phyloP scores from a whole-genome alignment of 2,113 vertebrate genomes.

The Eidolon helvum region DNA sequence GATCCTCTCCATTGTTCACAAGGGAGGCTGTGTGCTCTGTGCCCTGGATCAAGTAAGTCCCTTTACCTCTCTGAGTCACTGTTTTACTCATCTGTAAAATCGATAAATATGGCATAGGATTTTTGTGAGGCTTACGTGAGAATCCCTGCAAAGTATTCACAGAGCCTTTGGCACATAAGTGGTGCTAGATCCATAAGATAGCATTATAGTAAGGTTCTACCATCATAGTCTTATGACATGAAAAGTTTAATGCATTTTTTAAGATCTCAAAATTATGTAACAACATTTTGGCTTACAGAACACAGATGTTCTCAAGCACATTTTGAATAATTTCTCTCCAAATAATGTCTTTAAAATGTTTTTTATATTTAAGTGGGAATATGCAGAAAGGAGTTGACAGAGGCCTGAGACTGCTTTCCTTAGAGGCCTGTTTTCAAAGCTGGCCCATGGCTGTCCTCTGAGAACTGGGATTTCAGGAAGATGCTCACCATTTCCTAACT shows the following conservation, averaged over 20 bases:
- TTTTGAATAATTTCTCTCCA: not conserved
- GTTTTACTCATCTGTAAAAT: not conserved
- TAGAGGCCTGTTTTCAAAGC: not conserved
- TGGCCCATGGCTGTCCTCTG: not conserved
- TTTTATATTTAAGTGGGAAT: not conserved
- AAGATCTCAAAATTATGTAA: not conserved
- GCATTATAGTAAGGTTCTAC: not conserved
- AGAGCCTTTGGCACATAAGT: not conserved
- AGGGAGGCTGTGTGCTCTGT: not conserved
- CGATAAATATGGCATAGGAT: not conserved
- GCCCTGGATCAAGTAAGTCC: not conserved
- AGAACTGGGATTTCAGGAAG: not conserved
- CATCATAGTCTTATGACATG: not conserved
- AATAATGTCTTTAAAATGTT: not conserved
- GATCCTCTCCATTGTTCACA: not conserved
- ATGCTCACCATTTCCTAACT: not conserved
- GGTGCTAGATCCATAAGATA: not conserved
- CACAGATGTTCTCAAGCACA: not conserved
- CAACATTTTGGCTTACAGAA: not conserved
- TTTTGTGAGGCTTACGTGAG: not conserved
- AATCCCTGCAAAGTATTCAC: not conserved
- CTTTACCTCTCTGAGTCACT: not conserved
- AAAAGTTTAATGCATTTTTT: not conserved
- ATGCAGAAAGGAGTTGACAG: not conserved
- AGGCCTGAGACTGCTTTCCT: not conserved